These are phyloP conservation scores for Gymnoscopelus braueri DNA, from an alignment of 2,797 vertebrate species.

Conservation along the genomic window DNA sequence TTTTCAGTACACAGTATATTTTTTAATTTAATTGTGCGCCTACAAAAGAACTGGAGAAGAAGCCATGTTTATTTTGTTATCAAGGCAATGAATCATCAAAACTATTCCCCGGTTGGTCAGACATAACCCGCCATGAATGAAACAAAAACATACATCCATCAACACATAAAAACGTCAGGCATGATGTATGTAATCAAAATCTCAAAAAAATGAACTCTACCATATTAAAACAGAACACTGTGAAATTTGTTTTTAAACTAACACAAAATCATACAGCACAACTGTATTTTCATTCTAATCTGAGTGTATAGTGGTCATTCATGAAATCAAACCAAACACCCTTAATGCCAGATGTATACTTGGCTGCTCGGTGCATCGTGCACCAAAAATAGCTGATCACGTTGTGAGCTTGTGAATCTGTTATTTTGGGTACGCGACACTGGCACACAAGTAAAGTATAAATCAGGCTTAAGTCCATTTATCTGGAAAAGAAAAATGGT, in stretches of 20 bases:
- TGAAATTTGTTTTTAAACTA: constrained; percentile 21
- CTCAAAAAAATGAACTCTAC: constrained; percentile 16
- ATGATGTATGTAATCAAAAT: constrained; percentile 25
- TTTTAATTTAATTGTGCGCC: too few relatives aligned
- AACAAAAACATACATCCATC: constrained; percentile 43
- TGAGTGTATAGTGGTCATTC: constrained; percentile 13
- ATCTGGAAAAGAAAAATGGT: constrained; percentile 53
- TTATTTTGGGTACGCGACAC: too few relatives aligned
- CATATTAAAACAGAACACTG: constrained; percentile 36
- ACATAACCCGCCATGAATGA: constrained; percentile 45
- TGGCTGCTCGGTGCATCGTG: too few relatives aligned
- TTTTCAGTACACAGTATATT: too few relatives aligned
- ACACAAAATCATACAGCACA: constrained; percentile 35
- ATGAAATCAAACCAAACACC: constrained; percentile 15
- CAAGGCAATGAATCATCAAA: constrained; percentile 60
- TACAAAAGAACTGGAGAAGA: constrained; percentile 58
- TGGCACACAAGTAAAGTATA: too few relatives aligned
- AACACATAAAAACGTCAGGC: constrained; percentile 36
- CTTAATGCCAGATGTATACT: too few relatives aligned
- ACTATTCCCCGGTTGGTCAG: constrained; percentile 38
- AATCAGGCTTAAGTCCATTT: too few relatives aligned
- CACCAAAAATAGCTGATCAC: too few relatives aligned
- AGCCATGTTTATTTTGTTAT: constrained; percentile 76
- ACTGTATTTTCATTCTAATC: constrained; percentile 11
- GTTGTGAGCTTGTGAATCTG: too few relatives aligned